A percentile compares a stretch with the other conserved stretches of the same genome.
These are phyloP conservation scores for Seriola aureovittata DNA, from an alignment of 2,113 vertebrate species.

Conservation along the genomic window DNA sequence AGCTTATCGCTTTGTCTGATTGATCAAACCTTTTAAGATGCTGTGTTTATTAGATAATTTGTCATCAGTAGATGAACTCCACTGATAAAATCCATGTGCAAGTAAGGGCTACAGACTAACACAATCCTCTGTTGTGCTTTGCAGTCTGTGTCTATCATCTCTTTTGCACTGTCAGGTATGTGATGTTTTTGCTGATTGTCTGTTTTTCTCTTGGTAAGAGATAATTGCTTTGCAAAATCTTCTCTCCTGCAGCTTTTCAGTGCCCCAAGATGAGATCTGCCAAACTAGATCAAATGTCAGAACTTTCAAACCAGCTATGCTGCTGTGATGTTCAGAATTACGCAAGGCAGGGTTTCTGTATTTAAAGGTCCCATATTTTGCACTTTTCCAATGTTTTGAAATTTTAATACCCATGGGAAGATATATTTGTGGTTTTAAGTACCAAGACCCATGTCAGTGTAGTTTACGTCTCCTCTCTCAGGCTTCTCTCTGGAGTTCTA, in stretches of 20 bases:
- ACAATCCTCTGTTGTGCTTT: constrained; percentile 8
- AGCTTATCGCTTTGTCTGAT: constrained; percentile 1
- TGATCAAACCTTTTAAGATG: background rate
- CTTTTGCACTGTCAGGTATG: constrained; percentile 38
- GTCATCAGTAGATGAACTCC: background rate
- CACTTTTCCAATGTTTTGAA: no score
- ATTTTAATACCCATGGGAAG: no score
- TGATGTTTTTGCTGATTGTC: constrained; percentile 55
- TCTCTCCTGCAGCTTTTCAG: constrained; percentile 1
- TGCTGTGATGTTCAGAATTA: constrained; percentile 10
- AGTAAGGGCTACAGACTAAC: background rate
- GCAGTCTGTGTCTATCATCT: constrained; percentile 17
- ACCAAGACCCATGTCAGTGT: no score
- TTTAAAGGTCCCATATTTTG: background rate
- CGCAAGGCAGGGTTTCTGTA: background rate
- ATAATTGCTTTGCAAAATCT: constrained; percentile 47
- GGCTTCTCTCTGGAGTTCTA: no score
- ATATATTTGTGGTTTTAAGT: no score
- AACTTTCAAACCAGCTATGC: constrained; percentile 12
- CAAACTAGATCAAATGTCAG: constrained; percentile 20
- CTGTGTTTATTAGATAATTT: background rate
- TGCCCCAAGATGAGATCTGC: constrained; percentile 6
- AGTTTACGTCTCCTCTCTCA: no score
- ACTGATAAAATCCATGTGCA: constrained; percentile 5
- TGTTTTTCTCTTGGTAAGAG: constrained; percentile 41